Base-by-base conservation (phyloP, 2,797 vertebrate species). In the Molossus alvarezi region DNA sequence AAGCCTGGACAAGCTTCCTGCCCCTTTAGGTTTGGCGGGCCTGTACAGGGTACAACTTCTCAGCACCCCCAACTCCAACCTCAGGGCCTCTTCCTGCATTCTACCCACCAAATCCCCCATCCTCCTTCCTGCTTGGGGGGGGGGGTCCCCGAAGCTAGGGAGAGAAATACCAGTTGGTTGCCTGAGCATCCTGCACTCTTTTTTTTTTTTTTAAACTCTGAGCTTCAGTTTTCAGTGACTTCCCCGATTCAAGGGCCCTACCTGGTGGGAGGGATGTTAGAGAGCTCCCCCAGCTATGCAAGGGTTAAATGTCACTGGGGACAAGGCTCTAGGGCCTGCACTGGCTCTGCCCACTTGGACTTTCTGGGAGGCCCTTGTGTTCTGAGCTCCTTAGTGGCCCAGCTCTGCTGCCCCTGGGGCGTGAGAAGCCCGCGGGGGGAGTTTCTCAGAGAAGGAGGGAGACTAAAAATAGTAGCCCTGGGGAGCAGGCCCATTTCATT, bases 381-480 rank as follows among this genome's bases (percentile, higher is more conserved):
- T 53, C 53, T 4, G 18, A 2, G 37, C 37, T 96, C 33, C 86
- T 80, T 33, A 1, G 18, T 9, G 5, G 79, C 91, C 62, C 95
- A 23, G 90, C 14, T 23, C 90, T 48, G 94, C 95, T 97, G 97
- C 97, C 97, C 97, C 93, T 95, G 95, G 97, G 93, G 97, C 97
- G 97, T 98, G 97, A 98, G 97, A 98, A 98, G 97, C 89, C 95
- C 48, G 86, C 53, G 51, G 95, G 96, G 97, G 97, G 88, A 97
- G 89, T 96, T 98, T 98, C 97, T 97, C 97, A 98, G 96, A 96
- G 97, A 92, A 97, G 82, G 88, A 95, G 37, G 81, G 92, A 95
- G 65, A 97, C 97, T 98, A 98, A 97, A 98, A 98, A 98, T 98
- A 98, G 97, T 95, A 65, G 95, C 95, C 94, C 93, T 84, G 72